Evolutionary conservation across 2,797 vertebrate genomes (phyloP), one percentile per base, ranked within the genome.

Genomic region (Oryzias sinensis): DNA sequence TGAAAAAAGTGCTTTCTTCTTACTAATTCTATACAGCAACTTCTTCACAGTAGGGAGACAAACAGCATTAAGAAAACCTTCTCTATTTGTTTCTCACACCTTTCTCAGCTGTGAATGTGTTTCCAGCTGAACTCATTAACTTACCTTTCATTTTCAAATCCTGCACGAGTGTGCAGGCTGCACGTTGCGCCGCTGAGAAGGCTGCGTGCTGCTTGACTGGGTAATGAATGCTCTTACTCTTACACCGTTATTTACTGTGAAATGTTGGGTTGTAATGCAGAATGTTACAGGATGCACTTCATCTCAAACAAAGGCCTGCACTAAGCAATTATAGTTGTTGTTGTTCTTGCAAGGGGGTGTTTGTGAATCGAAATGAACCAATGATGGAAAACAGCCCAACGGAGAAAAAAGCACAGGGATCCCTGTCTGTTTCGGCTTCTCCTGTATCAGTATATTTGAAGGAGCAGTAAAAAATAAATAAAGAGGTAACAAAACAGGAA

Each of bases 131-230:
- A 75, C 70, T 83, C 82, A 87, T 83, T 81, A 85, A 71, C 68
- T 80, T 75, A 75, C 72, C 79, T 84, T 87, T 86, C 69, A 81
- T 85, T 85, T 80, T 64, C 50, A 79, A 80, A 82, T 73, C 72
- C 74, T 66, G 64, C 65, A 79, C 6, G 5, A 76, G 74, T 82
- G 76, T 70, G 76, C 72, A 67, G 66, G 65, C 77, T 69, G 68
- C 67, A 43, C 29, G 60, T 68, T 37, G 68, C 72, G 67, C 59
- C 73, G 75, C 61, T 1, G 59, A 69, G 56, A 64, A 63, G 43
- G 37, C 45, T 70, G 70, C 20, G 43, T 33, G 58, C 70, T 68
- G 77, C 81, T 74, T 65, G 79, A 82, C 76, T 75, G 70, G 63
- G 65, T 79, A 86, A 85, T 84, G 76, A 82, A 74, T 65, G 77